These are phyloP conservation scores for Melikaiella ostensackeni DNA, from an alignment of 2,888 invertebrate species.

Conservation along the genomic window DNA sequence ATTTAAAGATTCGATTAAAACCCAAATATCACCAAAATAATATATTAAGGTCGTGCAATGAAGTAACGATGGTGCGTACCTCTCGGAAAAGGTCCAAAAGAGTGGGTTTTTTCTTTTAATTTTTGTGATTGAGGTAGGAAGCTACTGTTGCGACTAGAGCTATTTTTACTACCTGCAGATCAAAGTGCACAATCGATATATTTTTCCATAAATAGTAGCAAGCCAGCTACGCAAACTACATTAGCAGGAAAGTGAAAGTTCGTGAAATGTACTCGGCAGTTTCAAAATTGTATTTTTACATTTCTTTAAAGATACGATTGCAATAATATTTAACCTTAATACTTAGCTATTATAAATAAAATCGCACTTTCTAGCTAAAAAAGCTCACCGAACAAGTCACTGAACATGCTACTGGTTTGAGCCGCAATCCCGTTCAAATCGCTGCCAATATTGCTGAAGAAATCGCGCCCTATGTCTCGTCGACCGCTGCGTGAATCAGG, in stretches of 20 bases:
- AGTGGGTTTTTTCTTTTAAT: conserved; percentile 78
- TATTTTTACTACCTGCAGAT: conserved; percentile 73
- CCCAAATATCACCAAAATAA: neutral
- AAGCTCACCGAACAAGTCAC: conserved; percentile 90
- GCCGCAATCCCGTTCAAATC: conserved; percentile 96
- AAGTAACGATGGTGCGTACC: conserved; percentile 78
- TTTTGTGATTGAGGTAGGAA: conserved; percentile 77
- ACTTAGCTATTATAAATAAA: neutral
- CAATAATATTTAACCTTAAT: neutral
- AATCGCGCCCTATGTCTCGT: conserved; percentile 85
- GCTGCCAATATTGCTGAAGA: conserved; percentile 94
- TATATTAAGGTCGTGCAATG: neutral
- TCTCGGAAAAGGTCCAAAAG: conserved; percentile 87
- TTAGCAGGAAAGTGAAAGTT: conserved; percentile 13
- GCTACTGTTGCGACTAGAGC: conserved; percentile 73
- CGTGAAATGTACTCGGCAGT: neutral
- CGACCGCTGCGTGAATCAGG: conserved; percentile 78
- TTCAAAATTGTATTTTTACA: neutral
- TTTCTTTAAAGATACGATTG: conserved; percentile 14
- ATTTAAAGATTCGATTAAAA: conserved; percentile 40
- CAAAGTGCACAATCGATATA: conserved; percentile 22
- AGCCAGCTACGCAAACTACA: conserved; percentile 34
- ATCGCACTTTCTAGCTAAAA: neutral
- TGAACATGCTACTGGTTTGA: conserved; percentile 95
- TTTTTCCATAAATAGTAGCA: conserved; percentile 3